Evolutionary conservation across 1,140 invertebrate species (phyloP).

Genomic region (Pogonus chalceus): DNA sequence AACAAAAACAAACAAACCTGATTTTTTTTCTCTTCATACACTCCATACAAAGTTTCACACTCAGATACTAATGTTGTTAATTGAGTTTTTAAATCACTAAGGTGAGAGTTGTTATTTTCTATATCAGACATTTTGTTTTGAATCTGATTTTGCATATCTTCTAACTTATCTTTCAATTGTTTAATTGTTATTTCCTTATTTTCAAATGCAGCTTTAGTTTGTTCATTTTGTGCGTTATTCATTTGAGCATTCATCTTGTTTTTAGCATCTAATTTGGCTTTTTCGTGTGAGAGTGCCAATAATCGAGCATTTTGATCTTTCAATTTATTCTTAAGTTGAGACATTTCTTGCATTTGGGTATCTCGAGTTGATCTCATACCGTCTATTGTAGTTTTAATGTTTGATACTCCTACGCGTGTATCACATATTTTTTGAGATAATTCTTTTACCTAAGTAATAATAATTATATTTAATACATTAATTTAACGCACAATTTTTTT

Average conservation of each 20-base stretch:
- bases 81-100: conserved; percentile 54
- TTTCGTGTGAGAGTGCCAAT: conserved; percentile 71
- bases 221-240: conserved; percentile 40
- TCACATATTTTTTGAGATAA: conserved; percentile 80
- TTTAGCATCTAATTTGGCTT: conserved; percentile 68
- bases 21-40: conserved; percentile 46
- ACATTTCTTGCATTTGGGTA: conserved; percentile 80
- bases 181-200: conserved; percentile 79
- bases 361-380: conserved; percentile 89
- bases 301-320: conserved; percentile 78
- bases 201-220: conserved; percentile 59
- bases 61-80: conserved; percentile 38
- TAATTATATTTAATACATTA: neutral
- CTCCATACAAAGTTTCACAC: conserved; percentile 48
- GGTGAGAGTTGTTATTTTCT: conserved; percentile 69
- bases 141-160: conserved; percentile 53
- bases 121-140: conserved; percentile 69
- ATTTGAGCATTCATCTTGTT: conserved; percentile 46
- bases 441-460: conserved; percentile 64
- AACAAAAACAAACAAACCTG: conserved; percentile 29
- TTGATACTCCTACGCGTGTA: conserved; percentile 78
- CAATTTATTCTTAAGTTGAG: conserved; percentile 70
- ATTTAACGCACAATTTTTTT: neutral
- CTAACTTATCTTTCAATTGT: conserved; percentile 56
- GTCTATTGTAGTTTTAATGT: conserved; percentile 91